A percentile compares a stretch with the other conserved stretches of the same genome.
phyloP scores from a whole-genome alignment of 2,888 invertebrate genomes.

The Busseola fusca region DNA sequence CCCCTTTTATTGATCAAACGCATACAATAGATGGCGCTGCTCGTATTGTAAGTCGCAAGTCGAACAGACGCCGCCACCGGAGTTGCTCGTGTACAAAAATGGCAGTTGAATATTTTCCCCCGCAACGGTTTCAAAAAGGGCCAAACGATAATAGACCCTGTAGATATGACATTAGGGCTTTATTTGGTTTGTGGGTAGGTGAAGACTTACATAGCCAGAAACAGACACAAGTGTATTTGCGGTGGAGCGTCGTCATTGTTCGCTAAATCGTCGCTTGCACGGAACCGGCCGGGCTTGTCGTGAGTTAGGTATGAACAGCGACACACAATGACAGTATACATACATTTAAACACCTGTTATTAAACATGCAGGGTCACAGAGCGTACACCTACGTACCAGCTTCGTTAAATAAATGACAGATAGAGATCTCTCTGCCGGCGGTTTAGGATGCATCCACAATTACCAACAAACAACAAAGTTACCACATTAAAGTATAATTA shows the following conservation, averaged over 20 bases:
- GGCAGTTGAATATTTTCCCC: constrained; percentile 88
- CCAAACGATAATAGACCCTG: constrained; percentile 68
- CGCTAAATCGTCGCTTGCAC: constrained; percentile 89
- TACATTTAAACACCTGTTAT: constrained; percentile 89
- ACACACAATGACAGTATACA: constrained; percentile 85
- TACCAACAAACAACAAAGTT: constrained; percentile 69
- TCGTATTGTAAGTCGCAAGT: constrained; percentile 82
- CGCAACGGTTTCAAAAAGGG: constrained; percentile 68
- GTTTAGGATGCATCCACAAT: constrained; percentile 83
- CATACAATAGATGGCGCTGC: constrained; percentile 87
- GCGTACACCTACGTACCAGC: constrained; percentile 78
- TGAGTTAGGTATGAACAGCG: constrained; percentile 84
- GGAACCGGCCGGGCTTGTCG: constrained; percentile 87
- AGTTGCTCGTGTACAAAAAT: constrained; percentile 87
- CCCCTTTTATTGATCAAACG: constrained; percentile 83
- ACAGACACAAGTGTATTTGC: constrained; percentile 84
- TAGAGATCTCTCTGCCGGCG: constrained; percentile 81
- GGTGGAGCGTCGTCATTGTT: constrained; percentile 88
- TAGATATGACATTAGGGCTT: constrained; percentile 58
- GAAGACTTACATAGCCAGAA: constrained; percentile 83
- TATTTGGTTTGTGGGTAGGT: constrained; percentile 60
- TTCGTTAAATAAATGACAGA: constrained; percentile 86
- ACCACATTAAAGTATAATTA: constrained; percentile 76
- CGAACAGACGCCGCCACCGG: constrained; percentile 88
- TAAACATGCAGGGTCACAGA: constrained; percentile 86